Percentiles rank a stretch among this genome's conserved stretches.
Evolutionary conservation across 2,113 vertebrate species (phyloP).

Genomic region (Sturnus vulgaris): DNA sequence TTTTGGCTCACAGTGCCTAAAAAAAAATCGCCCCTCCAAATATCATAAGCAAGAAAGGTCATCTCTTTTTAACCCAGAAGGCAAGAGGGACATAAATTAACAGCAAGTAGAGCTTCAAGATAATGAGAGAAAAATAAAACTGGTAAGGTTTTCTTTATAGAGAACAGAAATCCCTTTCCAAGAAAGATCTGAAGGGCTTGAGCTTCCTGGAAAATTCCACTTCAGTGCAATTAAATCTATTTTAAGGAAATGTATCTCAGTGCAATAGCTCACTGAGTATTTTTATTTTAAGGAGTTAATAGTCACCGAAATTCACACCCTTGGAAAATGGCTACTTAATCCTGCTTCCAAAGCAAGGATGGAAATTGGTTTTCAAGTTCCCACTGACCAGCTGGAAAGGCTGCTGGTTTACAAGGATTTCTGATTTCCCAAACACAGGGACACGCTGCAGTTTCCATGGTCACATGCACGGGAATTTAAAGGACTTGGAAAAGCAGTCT

Average conservation of each 20-base stretch:
- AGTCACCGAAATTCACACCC: not conserved
- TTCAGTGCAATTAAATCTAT: not conserved
- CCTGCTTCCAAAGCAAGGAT: not conserved
- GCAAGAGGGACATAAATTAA: not conserved
- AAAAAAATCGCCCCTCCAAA: not conserved
- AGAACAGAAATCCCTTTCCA: not conserved
- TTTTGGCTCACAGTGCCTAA: not conserved
- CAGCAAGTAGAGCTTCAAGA: not conserved
- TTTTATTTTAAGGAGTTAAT: not conserved
- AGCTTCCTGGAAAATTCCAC: constrained; percentile 21
- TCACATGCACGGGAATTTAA: not conserved
- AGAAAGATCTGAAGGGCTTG: not conserved
- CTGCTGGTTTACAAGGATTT: not conserved
- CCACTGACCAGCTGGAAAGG: not conserved
- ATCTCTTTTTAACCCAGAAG: not conserved
- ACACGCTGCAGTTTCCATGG: not conserved
- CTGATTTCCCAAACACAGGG: not conserved
- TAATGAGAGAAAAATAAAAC: not conserved
- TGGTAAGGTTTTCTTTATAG: not conserved
- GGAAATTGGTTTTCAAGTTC: not conserved
- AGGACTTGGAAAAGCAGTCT: not conserved
- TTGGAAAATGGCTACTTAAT: not conserved
- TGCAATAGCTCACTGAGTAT: not conserved
- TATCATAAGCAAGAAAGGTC: not conserved
- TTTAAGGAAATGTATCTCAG: not conserved